A percentile compares a stretch with the other conserved stretches of the same genome.
Evolutionary conservation across 30 jellyfish, hydroid and myxozoan species (phyloP).

Genomic region (Pelagia noctiluca): DNA sequence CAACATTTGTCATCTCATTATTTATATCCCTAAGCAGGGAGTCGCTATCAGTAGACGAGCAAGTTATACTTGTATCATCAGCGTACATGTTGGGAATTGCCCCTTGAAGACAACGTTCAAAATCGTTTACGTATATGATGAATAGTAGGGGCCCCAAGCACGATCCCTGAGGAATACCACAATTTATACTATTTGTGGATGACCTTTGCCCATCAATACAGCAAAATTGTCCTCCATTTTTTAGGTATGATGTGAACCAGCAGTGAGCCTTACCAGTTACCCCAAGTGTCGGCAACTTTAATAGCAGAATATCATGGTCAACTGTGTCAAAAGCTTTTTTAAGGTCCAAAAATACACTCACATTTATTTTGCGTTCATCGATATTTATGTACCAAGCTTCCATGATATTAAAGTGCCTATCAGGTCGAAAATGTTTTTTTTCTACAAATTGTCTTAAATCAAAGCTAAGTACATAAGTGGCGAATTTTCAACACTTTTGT

Average conservation of each 20-base stretch:
- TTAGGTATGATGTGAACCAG: slow-evolving; percentile 45
- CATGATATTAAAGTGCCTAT: slow-evolving; percentile 29
- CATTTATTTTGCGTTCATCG: slow-evolving; percentile 32
- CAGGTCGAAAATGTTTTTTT: too few species aligned
- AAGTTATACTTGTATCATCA: slow-evolving; percentile 5
- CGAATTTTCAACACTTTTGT: too few species aligned
- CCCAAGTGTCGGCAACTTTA: slow-evolving; percentile 26
- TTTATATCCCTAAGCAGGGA: slow-evolving; percentile 5
- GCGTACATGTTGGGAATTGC: neutral
- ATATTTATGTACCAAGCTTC: slow-evolving; percentile 25
- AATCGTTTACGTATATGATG: slow-evolving; percentile 21
- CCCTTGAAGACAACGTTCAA: slow-evolving; percentile 22
- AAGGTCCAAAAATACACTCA: slow-evolving; percentile 31
- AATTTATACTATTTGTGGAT: neutral
- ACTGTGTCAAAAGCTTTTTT: too few species aligned
- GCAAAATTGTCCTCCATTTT: slow-evolving; percentile 19
- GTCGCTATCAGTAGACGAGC: slow-evolving; percentile 6
- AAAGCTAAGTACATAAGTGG: too few species aligned
- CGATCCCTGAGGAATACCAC: slow-evolving; percentile 32
- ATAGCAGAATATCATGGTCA: slow-evolving; percentile 35
- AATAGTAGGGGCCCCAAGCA: slow-evolving; percentile 36
- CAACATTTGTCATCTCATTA: slow-evolving; percentile 1
- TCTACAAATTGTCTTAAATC: too few species aligned
- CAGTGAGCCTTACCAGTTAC: neutral
- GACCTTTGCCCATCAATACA: neutral